Evolutionary conservation across 2,113 vertebrate species (phyloP), one percentile per base, ranked within the genome.

Genomic region (Danionella cerebrum): DNA sequence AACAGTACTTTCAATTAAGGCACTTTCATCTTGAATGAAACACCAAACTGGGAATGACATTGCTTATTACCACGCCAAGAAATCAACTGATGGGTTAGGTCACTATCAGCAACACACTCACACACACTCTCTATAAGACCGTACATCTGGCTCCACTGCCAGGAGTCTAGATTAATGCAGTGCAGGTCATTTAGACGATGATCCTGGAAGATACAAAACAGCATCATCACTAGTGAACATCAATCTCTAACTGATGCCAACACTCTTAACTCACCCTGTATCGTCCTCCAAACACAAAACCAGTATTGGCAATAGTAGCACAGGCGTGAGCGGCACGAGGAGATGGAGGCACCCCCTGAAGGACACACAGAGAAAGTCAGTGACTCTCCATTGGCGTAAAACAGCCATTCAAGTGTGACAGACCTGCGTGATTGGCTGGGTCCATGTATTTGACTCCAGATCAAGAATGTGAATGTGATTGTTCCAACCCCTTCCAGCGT

Each of bases 111-210:
- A 7, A 21, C 8, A 13, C 18, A 59, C 18, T 41, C 44, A 18
- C 36, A 45, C 35, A 22, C 54, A 55, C 52, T 11, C 29, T 25
- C 1, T 24, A 8, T 27, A 11, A 44, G 64, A 76, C 88, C 94
- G 64, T 87, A 97, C 96, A 96, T 85, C 86, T 98, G 94, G 51
- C 83, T 92, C 96, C 96, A 98, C 60, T 92, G 91, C 95, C 96
- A 98, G 0, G 88, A 92, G 69, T 97, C 94, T 87, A 98, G 72
- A 76, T 95, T 88, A 71, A 98, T 90, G 76, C 83, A 96, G 84
- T 94, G 90, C 3, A 98, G 87, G 53, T 98, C 96, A 6, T 96
- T 98, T 82, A 98, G 91, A 38, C 95, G 87, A 71, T 89, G 91
- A 54, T 93, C 92, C 96, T 98, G 21, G 6, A 39, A 8, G n/a